A percentile compares a stretch with the other conserved stretches of the same genome.
Evolutionary conservation across 2,113 vertebrate genomes (phyloP).

Genomic region (Pelvicachromis taeniatus): DNA sequence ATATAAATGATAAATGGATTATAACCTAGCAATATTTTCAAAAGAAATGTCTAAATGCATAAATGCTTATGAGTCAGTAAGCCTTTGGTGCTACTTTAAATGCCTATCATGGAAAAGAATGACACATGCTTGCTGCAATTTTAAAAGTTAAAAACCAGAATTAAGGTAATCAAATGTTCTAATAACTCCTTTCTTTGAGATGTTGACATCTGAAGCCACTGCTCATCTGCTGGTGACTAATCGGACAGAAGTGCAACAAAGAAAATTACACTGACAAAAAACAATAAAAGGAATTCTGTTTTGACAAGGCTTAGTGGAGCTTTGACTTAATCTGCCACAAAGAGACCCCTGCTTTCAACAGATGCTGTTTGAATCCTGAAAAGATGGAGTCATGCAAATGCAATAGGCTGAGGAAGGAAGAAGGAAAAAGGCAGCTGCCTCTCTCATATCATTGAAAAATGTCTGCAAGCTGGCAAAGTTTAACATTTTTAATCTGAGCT

Average conservation of each 20-base stretch:
- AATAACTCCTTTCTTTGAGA: not conserved
- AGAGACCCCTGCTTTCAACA: not conserved
- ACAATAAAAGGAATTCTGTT: not conserved
- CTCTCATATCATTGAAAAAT: slow-evolving; percentile 1
- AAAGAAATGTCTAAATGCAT: not conserved
- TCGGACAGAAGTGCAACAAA: not conserved
- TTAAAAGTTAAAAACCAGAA: not conserved
- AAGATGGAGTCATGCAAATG: not conserved
- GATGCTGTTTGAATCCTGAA: not conserved
- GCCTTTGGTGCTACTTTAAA: not conserved
- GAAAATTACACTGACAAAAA: not conserved
- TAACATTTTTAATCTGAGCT: not conserved
- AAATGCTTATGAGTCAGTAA: not conserved
- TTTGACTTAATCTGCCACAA: not conserved
- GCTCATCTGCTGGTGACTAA: not conserved
- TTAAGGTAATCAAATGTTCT: not conserved
- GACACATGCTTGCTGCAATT: not conserved
- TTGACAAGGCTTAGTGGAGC: not conserved
- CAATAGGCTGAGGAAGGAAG: not conserved
- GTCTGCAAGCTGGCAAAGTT: not conserved
- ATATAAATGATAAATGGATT: not conserved
- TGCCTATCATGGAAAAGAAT: fast-evolving
- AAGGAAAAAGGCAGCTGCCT: not conserved
- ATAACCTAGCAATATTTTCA: not conserved
- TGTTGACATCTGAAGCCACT: not conserved